phyloP scores from a whole-genome alignment of 1,140 invertebrate genomes.

The Drosophila mauritiana region DNA sequence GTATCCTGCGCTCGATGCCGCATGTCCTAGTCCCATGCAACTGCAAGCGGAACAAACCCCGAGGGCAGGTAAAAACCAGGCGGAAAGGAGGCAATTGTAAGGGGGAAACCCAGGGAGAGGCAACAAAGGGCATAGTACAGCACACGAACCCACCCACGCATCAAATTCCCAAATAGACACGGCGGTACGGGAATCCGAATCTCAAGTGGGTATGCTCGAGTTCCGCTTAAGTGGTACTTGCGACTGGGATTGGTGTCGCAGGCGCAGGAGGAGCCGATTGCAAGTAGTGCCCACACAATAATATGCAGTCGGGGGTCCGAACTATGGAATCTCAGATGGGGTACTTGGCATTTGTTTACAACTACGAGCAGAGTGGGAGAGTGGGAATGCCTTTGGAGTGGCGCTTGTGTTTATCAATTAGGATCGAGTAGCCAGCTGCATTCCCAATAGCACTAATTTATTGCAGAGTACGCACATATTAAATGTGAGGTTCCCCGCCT shows the following conservation, averaged over 20 bases:
- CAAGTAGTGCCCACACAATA: conserved; percentile 6
- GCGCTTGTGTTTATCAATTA: not conserved
- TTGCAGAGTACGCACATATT: not conserved
- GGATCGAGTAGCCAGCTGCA: not conserved
- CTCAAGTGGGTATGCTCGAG: conserved; percentile 28
- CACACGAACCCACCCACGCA: not conserved
- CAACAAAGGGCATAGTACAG: conserved; percentile 12
- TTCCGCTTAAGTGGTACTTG: conserved; percentile 35
- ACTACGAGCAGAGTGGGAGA: not conserved
- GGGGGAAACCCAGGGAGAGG: not conserved
- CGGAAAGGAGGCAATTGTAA: conserved; percentile 3
- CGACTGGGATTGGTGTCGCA: conserved; percentile 2
- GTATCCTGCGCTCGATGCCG: conserved; percentile 1
- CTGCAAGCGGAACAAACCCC: conserved; percentile 15
- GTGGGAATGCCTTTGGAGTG: not conserved
- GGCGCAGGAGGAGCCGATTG: conserved; percentile 12
- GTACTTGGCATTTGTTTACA: conserved; percentile 8
- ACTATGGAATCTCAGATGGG: not conserved
- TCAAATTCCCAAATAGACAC: conserved; percentile 26
- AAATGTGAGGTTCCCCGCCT: not conserved
- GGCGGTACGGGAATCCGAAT: conserved; percentile 1
- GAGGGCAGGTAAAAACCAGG: conserved; percentile 25
- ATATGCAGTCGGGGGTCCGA: not conserved
- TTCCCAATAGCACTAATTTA: not conserved
- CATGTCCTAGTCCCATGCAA: conserved; percentile 19